A percentile compares a stretch with the other conserved stretches of the same genome.
phyloP scores from a whole-genome alignment of 2,113 vertebrate species.

The Indri indri region DNA sequence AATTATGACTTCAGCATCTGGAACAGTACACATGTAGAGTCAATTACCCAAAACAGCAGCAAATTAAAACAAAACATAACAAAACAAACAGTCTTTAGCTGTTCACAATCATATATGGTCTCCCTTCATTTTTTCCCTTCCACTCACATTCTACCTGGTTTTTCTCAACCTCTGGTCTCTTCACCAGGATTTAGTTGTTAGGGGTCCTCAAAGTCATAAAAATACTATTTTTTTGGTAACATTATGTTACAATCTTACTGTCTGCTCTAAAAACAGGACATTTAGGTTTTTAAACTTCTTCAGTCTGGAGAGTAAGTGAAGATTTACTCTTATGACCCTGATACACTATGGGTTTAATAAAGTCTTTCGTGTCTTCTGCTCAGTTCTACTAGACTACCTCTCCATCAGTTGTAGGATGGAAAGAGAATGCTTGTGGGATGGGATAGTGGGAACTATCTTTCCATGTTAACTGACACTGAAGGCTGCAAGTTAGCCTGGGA shows the following conservation, averaged over 20 bases:
- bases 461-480: background rate
- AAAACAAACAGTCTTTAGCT: slow-evolving; percentile 1
- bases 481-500: background rate
- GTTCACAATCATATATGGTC: background rate
- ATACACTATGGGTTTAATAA: background rate
- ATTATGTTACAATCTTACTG: background rate
- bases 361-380: background rate
- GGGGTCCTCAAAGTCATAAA: background rate
- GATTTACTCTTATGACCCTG: background rate
- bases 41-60: background rate
- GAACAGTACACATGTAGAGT: background rate
- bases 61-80: background rate
- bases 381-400: background rate
- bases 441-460: background rate
- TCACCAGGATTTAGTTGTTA: background rate
- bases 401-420: background rate
- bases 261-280: background rate
- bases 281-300: background rate
- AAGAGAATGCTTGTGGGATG: background rate
- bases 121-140: background rate
- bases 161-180: background rate
- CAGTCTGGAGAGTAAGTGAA: background rate
- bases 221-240: background rate
- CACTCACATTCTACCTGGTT: background rate
- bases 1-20: background rate